Percentiles rank a stretch among this genome's conserved stretches.
phyloP scores from a whole-genome alignment of 2,113 vertebrate species.

The Chitala chitala region DNA sequence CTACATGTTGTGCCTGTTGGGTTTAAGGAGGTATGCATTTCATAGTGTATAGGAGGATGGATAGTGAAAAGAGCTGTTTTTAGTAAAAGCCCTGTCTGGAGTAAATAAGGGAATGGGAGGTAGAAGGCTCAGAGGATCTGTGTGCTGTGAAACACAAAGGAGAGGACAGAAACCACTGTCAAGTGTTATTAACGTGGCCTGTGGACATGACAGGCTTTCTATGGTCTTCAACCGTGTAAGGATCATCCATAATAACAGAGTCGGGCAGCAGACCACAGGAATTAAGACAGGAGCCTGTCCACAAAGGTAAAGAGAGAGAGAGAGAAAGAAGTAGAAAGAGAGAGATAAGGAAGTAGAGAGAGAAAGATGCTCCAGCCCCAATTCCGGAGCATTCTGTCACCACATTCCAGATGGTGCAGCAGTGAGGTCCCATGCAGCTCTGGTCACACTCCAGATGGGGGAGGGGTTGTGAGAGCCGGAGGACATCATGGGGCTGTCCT shows the following conservation, averaged over 20 bases:
- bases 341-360: too few relatives aligned
- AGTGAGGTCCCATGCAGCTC: neutral
- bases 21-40: neutral
- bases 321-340: too few relatives aligned
- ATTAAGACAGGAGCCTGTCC: neutral
- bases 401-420: neutral
- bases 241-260: neutral
- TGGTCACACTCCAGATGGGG: neutral
- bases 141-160: too few relatives aligned
- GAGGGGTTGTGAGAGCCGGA: neutral
- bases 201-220: neutral
- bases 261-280: neutral
- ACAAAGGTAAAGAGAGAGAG: neutral
- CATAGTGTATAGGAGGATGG: too few relatives aligned
- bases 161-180: too few relatives aligned
- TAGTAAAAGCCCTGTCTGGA: neutral
- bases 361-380: neutral
- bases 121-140: too few relatives aligned
- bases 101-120: too few relatives aligned
- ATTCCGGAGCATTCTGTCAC: neutral
- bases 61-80: neutral
- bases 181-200: too few relatives aligned
- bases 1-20: neutral
- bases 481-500: neutral
- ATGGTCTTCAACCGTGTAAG: neutral